Evolutionary conservation across 2,113 vertebrate genomes (phyloP).

Genomic region (Numenius arquata): DNA sequence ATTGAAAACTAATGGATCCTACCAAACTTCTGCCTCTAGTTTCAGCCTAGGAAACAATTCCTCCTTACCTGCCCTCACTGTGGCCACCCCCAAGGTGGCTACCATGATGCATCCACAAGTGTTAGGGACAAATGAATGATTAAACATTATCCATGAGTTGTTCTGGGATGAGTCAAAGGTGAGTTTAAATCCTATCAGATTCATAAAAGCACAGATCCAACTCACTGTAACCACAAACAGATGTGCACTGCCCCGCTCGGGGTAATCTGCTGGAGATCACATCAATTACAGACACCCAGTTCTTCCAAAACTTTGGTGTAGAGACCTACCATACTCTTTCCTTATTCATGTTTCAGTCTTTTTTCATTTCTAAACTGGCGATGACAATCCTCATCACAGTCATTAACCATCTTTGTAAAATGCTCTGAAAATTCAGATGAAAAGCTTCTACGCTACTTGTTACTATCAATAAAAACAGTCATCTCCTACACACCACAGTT

Average conservation of each 20-base stretch:
- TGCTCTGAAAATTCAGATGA: background rate
- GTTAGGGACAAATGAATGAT: background rate
- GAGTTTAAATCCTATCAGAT: background rate
- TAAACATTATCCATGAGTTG: background rate
- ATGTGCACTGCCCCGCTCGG: accelerated
- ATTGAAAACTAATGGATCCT: background rate
- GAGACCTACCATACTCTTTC: background rate
- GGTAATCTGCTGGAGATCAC: background rate
- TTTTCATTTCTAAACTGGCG: background rate
- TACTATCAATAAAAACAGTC: background rate
- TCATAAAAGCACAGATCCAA: background rate
- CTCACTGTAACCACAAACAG: background rate
- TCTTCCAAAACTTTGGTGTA: background rate
- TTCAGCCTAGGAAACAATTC: background rate
- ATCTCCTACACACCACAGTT: background rate
- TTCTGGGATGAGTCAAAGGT: background rate
- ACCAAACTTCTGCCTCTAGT: background rate
- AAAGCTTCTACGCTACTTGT: background rate
- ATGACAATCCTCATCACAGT: background rate
- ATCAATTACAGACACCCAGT: background rate
- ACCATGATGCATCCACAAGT: background rate
- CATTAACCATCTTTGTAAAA: background rate
- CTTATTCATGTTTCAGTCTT: background rate
- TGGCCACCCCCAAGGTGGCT: background rate
- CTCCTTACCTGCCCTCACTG: background rate